Percentiles rank a stretch among this genome's conserved stretches.
phyloP scores from a whole-genome alignment of 2,113 vertebrate species.

The Canis aureus region DNA sequence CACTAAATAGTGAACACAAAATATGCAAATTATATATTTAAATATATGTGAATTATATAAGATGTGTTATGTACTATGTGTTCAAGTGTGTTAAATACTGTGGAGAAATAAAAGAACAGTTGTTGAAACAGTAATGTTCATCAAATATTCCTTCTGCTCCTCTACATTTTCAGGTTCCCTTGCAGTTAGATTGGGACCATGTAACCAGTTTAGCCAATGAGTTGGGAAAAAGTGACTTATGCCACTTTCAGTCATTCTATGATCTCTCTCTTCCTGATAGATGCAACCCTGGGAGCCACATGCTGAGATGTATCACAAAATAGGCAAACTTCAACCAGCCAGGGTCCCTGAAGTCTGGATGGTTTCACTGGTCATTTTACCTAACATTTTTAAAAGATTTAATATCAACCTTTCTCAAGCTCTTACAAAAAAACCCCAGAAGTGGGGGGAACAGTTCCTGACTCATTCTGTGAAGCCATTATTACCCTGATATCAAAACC shows the following conservation, averaged over 20 bases:
- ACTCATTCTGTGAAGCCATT: neutral
- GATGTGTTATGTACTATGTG: neutral
- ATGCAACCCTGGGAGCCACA: neutral
- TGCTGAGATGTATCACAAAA: neutral
- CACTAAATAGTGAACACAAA: neutral
- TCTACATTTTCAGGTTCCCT: neutral
- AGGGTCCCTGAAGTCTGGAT: neutral
- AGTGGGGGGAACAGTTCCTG: neutral
- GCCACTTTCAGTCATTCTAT: neutral
- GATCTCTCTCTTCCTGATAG: neutral
- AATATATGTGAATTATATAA: neutral
- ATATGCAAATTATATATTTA: neutral
- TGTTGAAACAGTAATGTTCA: neutral
- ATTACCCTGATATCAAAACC: neutral
- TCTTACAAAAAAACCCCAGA: neutral
- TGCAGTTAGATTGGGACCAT: neutral
- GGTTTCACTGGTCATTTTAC: neutral
- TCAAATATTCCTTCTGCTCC: neutral
- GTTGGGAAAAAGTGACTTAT: neutral
- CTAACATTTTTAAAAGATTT: neutral
- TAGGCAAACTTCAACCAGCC: neutral
- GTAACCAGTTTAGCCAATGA: neutral
- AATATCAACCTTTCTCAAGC: neutral
- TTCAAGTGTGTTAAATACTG: neutral
- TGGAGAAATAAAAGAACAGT: slow-evolving; percentile 17